A percentile compares a stretch with the other conserved stretches of the same genome.
Conservation (phyloP, 2,888 invertebrate species). For the Campopleginae sp. region DNA sequence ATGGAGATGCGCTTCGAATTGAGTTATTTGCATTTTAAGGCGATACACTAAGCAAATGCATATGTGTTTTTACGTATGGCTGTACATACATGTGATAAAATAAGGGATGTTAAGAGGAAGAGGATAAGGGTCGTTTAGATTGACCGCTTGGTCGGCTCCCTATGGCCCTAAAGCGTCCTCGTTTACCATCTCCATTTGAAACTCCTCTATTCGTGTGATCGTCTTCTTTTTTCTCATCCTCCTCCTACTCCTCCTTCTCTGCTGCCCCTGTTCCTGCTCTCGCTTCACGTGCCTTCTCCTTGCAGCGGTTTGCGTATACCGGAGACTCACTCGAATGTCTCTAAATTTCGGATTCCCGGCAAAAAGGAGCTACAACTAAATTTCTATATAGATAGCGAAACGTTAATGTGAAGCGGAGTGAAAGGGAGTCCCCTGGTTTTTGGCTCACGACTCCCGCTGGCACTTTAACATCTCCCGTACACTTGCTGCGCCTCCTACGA, state of each 20-base stretch:
- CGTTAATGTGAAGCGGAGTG: conserved; percentile 45
- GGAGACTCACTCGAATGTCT: conserved; percentile 45
- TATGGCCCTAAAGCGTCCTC: conserved; percentile 82
- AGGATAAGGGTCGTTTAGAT: conserved; percentile 82
- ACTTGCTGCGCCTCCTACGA: conserved; percentile 65
- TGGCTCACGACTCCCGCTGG: conserved; percentile 72
- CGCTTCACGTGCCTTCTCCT: conserved; percentile 41
- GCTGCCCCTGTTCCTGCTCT: conserved; percentile 12
- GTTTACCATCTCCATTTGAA: conserved; percentile 79
- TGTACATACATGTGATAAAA: neutral
- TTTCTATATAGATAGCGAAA: conserved; percentile 53
- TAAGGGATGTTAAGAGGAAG: conserved; percentile 62
- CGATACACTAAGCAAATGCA: conserved; percentile 53
- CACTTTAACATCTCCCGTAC: conserved; percentile 64
- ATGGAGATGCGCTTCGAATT: conserved; percentile 32
- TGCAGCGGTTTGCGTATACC: conserved; percentile 55
- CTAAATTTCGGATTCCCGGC: conserved; percentile 60
- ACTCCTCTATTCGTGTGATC: conserved; percentile 73
- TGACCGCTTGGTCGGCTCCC: conserved; percentile 81
- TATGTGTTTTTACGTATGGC: neutral
- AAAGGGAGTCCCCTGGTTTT: conserved; percentile 64
- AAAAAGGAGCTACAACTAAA: conserved; percentile 69
- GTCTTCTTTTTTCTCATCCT: conserved; percentile 71
- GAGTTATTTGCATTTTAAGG: conserved; percentile 79
- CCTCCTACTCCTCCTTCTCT: conserved; percentile 35